These are phyloP conservation scores for Anastatus disparis DNA, from an alignment of 1,140 invertebrate species.

Conservation along the genomic window DNA sequence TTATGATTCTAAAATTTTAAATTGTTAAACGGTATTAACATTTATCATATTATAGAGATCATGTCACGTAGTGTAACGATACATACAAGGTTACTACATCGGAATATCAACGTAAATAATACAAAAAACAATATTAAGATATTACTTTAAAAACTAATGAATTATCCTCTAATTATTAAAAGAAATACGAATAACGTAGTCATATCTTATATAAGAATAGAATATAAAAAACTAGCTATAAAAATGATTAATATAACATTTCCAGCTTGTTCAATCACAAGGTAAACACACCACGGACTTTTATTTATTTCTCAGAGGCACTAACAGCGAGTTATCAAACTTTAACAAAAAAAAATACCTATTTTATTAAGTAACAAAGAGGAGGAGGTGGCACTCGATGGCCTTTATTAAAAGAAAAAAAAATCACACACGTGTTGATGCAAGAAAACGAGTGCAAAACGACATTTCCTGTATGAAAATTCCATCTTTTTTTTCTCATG, in stretches of 20 bases:
- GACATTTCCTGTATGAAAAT: slow-evolving; percentile 32
- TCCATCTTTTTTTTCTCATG: neutral
- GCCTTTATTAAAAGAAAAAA: slow-evolving; percentile 23
- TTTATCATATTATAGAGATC: too few species aligned
- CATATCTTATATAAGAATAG: slow-evolving; percentile 31
- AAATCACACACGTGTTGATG: slow-evolving; percentile 31
- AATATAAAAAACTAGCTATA: slow-evolving; percentile 38
- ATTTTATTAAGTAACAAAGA: slow-evolving; percentile 41
- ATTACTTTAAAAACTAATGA: neutral
- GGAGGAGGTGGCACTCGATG: slow-evolving; percentile 5
- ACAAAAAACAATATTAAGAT: neutral
- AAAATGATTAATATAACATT: slow-evolving; percentile 36
- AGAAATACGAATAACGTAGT: slow-evolving; percentile 22
- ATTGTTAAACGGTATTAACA: neutral
- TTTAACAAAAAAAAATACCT: slow-evolving; percentile 40
- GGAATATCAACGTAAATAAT: too few species aligned
- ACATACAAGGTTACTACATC: too few species aligned
- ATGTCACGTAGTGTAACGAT: too few species aligned
- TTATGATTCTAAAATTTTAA: neutral
- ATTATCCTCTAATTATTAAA: slow-evolving; percentile 19
- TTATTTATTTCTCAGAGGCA: slow-evolving; percentile 21
- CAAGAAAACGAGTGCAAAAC: slow-evolving; percentile 35
- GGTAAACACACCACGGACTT: slow-evolving; percentile 16
- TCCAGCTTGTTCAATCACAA: slow-evolving; percentile 32
- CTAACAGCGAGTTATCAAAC: slow-evolving; percentile 37